Evolutionary conservation across 2,113 vertebrate genomes (phyloP).

Genomic region (Orycteropus afer): DNA sequence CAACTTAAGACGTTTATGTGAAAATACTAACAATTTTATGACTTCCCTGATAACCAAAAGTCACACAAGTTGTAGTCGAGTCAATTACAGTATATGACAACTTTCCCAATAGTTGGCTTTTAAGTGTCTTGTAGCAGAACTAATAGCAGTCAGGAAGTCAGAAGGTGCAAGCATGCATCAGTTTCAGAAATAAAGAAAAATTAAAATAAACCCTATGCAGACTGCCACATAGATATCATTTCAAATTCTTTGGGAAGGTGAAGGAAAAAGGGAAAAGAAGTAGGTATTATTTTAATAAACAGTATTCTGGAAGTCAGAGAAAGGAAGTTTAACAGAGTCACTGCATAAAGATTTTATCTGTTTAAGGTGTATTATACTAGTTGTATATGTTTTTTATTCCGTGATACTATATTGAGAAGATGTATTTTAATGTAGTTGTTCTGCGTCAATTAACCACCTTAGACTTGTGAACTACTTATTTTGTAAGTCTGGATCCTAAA

Average conservation of each 20-base stretch:
- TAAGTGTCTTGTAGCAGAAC: not conserved
- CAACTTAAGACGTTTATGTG: not conserved
- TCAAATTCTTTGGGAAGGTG: not conserved
- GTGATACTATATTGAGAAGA: not conserved
- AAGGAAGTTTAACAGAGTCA: not conserved
- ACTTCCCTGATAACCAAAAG: not conserved
- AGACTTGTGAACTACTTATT: not conserved
- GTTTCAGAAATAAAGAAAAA: not conserved
- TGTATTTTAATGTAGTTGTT: not conserved
- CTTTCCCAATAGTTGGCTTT: not conserved
- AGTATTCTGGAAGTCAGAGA: not conserved
- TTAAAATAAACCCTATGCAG: not conserved
- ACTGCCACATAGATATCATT: not conserved
- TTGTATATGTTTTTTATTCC: not conserved
- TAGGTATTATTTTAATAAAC: not conserved
- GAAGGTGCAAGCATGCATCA: not conserved
- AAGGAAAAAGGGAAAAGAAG: not conserved
- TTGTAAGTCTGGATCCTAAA: not conserved
- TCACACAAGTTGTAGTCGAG: too few relatives aligned
- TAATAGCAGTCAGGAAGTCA: not conserved
- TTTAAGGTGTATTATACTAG: not conserved
- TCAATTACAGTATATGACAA: too few relatives aligned
- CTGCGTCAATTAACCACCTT: not conserved
- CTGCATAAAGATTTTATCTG: not conserved
- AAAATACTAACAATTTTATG: not conserved